Evolutionary conservation across 2,888 invertebrate species (phyloP).

Genomic region (Caenorhabditis virilis): DNA sequence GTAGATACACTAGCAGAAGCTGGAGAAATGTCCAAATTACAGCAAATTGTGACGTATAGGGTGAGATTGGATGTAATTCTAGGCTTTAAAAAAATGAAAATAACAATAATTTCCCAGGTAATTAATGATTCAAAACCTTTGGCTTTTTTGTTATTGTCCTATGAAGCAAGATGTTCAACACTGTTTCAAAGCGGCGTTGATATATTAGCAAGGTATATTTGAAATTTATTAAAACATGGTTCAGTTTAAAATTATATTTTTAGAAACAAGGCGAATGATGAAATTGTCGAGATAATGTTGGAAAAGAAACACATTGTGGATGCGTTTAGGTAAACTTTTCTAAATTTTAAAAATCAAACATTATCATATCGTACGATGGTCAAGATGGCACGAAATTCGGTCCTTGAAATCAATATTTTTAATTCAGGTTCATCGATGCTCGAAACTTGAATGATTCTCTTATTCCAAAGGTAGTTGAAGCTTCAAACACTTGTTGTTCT

Average conservation of each 20-base stretch:
- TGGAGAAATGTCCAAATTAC: conserved; percentile 45
- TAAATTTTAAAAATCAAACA: no score
- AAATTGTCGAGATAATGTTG: conserved; percentile 49
- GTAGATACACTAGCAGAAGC: conserved; percentile 47
- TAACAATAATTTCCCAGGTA: conserved; percentile 26
- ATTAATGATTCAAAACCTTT: conserved; percentile 51
- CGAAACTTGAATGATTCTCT: conserved; percentile 24
- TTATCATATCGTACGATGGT: no score
- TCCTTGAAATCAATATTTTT: no score
- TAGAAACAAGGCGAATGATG: conserved; percentile 38
- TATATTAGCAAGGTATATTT: conserved; percentile 35
- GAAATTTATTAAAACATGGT: neutral
- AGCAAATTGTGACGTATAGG: conserved; percentile 53
- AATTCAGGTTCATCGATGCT: conserved; percentile 33
- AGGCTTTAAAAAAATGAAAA: neutral
- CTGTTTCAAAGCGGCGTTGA: conserved; percentile 48
- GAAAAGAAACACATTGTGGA: conserved; percentile 40
- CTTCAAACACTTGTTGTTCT: conserved; percentile 16
- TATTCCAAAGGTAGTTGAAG: conserved; percentile 36
- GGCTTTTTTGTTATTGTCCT: conserved; percentile 48
- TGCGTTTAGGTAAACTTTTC: no score
- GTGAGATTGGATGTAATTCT: no score
- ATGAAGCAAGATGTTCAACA: conserved; percentile 50
- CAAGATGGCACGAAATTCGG: no score
- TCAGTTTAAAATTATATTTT: neutral